These are phyloP conservation scores for Anabas testudineus DNA, from an alignment of 2,797 vertebrate genomes.

Conservation along the genomic window DNA sequence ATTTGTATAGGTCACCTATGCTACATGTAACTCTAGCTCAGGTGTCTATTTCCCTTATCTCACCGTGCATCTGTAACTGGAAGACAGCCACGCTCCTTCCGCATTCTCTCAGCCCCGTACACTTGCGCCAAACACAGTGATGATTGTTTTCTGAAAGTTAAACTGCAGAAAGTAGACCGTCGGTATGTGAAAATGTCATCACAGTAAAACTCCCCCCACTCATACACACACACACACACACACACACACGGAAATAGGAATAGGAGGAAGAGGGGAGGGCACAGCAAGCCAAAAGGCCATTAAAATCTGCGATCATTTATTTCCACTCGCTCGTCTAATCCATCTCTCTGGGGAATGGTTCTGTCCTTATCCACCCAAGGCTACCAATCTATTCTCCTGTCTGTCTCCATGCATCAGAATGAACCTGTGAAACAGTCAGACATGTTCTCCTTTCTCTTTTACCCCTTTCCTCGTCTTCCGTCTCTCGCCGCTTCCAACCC, in stretches of 20 bases:
- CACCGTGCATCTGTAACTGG: constrained; percentile 37
- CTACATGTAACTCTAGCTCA: constrained; percentile 27
- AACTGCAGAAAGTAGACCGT: constrained; percentile 63
- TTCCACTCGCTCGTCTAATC: constrained; percentile 86
- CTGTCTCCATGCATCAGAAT: constrained; percentile 85
- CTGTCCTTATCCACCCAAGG: constrained; percentile 89
- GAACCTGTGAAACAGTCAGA: constrained; percentile 83
- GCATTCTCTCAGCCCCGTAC: not conserved
- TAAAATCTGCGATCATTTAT: constrained; percentile 88
- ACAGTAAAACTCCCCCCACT: constrained; percentile 68
- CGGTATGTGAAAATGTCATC: constrained; percentile 81
- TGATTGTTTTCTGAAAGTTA: constrained; percentile 68
- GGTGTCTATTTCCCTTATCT: constrained; percentile 40
- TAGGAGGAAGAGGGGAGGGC: constrained; percentile 50
- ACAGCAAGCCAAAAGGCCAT: constrained; percentile 87
- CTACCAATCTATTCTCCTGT: constrained; percentile 87
- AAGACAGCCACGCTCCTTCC: constrained; percentile 36
- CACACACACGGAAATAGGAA: constrained; percentile 69
- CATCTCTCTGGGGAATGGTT: constrained; percentile 87
- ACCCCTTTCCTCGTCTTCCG: constrained; percentile 53
- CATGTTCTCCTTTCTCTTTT: constrained; percentile 69
- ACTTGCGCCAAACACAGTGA: constrained; percentile 4
- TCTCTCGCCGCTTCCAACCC: constrained; percentile 47
- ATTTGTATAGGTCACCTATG: constrained; percentile 53
- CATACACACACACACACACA: too few species aligned